Conservation (phyloP, 2,797 vertebrate species). For the Remorina albescens region DNA sequence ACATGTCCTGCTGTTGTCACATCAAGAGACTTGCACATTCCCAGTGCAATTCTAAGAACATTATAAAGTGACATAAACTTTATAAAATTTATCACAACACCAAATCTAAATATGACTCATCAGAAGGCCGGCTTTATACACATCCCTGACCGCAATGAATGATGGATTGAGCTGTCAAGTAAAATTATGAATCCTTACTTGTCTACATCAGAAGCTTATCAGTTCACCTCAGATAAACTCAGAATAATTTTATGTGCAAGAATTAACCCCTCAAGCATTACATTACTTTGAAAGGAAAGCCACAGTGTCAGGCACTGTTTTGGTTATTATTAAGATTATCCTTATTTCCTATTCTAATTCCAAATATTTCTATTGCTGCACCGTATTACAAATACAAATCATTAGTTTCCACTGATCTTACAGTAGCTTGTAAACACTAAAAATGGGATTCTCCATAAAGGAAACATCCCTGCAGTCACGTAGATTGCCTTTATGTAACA, state of each 20-base stretch:
- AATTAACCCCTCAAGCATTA: conserved; percentile 15
- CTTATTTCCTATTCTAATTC: too few relatives aligned
- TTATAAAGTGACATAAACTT: conserved; percentile 11
- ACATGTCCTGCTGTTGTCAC: conserved; percentile 36
- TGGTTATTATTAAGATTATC: background rate
- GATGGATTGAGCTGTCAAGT: conserved; percentile 4
- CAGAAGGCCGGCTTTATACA: background rate
- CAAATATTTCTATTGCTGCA: background rate
- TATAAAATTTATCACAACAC: background rate
- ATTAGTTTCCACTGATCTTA: conserved; percentile 22
- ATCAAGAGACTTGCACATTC: conserved; percentile 26
- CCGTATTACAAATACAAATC: conserved; percentile 16
- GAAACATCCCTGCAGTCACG: conserved; percentile 37
- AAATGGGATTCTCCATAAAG: conserved; percentile 1
- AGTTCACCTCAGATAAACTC: conserved; percentile 17
- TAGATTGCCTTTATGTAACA: conserved; percentile 52
- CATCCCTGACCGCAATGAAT: background rate
- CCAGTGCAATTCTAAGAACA: conserved; percentile 18
- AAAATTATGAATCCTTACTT: conserved; percentile 10
- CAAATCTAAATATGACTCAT: conserved; percentile 11
- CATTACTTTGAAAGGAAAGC: conserved; percentile 29
- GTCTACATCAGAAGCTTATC: background rate
- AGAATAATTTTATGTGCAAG: conserved; percentile 15
- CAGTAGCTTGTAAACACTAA: conserved; percentile 21
- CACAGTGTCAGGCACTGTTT: conserved; percentile 18